phyloP scores from a whole-genome alignment of 2,888 invertebrate species.

The Andrena trimmerana region DNA sequence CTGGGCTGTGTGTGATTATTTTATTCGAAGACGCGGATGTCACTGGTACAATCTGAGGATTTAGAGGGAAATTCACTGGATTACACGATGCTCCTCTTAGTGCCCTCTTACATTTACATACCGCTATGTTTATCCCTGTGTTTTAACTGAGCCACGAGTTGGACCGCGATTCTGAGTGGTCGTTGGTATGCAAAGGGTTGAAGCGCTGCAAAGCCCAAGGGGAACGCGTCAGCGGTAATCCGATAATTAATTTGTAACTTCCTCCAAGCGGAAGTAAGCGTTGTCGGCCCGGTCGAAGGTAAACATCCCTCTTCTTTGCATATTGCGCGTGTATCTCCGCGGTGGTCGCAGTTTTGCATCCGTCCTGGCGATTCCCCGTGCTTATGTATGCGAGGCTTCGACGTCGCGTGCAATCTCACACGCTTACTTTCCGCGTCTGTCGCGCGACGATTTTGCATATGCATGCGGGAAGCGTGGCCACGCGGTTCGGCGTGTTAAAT shows the following conservation, averaged over 20 bases:
- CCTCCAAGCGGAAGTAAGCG: conserved; percentile 2
- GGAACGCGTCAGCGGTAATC: conserved; percentile 1
- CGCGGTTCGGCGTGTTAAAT: conserved; percentile 31
- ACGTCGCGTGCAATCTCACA: conserved; percentile 35
- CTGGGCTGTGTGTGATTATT: too few species aligned
- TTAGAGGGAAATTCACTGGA: too few species aligned
- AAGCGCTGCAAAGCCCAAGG: not conserved
- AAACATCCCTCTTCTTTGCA: conserved; percentile 40
- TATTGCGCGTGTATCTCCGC: conserved; percentile 16
- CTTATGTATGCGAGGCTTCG: conserved; percentile 48
- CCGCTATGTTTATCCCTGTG: not conserved
- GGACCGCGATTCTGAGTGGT: not conserved
- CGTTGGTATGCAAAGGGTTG: not conserved
- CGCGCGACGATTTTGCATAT: conserved; percentile 45
- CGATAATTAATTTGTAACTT: conserved; percentile 39
- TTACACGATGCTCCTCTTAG: too few species aligned
- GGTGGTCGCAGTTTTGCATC: conserved; percentile 5
- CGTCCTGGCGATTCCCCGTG: conserved; percentile 18
- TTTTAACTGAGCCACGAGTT: not conserved
- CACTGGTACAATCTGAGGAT: too few species aligned
- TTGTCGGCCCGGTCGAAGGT: not conserved
- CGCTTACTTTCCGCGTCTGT: conserved; percentile 22
- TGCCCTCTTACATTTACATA: too few species aligned
- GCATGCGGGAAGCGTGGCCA: conserved; percentile 36
- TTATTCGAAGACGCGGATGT: too few species aligned